Evolutionary conservation across 1,140 invertebrate species (phyloP), one percentile per base, ranked within the genome.

Genomic region (Phocides pigmalion): DNA sequence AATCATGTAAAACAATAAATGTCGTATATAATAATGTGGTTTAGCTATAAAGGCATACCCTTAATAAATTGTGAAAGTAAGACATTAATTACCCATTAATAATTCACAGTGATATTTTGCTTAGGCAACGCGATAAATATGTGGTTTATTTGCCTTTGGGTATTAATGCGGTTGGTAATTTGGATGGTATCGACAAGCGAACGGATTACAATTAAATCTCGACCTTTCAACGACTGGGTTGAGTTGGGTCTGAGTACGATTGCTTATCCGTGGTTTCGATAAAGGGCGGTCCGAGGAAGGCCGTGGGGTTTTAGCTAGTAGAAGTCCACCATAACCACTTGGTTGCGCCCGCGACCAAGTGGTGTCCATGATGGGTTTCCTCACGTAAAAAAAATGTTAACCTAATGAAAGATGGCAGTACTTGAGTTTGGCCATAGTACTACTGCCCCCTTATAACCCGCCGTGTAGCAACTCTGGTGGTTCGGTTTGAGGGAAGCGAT

Each of bases 81-180:
- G 54, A 58, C 54, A 46, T 58, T 58, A 58, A 58, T 58, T 58
- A 58, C 54, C 54, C 54, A 58, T 58, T 58, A 39, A 53, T 53
- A 53, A 53, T 53, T 53, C 17, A 53, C 32, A 39, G 39, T 44
- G 54, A 44, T 58, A 58, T 58, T 58, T 58, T 58, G 54, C 54
- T 44, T 58, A 58, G 39, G 54, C 12, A 58, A 44, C 20, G 54
- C 22, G 54, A 58, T 58, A 58, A 58, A 58, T 44, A 44, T 41
- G 54, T 58, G 54, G 54, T 42, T 47, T 54, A 49, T 49, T 17
- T 41, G 28, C 11, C 53, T 42, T 49, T 47, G 15, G 32, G 42
- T 11, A 68, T 37, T 53, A 61, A 61, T 16, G 39, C 42, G 47
- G 54, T 16, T 53, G 17, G 53, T 39, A 3, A 37, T 28, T 49